Percentiles rank a stretch among this genome's conserved stretches.
Evolutionary conservation across 2,113 vertebrate species (phyloP).

Genomic region (Leptobrachium ailaonicum): DNA sequence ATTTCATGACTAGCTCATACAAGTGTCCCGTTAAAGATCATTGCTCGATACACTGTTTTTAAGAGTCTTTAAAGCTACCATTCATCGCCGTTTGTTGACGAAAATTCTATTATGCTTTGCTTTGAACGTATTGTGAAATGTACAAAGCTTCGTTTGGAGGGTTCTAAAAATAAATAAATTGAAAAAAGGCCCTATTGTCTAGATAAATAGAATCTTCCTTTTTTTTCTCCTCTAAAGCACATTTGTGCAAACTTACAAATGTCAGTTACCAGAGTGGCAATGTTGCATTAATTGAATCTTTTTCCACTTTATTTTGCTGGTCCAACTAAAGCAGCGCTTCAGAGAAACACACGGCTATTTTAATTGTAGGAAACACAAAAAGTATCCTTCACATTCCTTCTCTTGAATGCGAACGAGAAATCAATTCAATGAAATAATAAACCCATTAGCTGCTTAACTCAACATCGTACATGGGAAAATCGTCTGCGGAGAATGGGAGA

Average conservation of each 20-base stretch:
- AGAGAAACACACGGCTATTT: constrained; percentile 83
- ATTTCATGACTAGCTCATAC: not conserved
- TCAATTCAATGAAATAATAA: constrained; percentile 87
- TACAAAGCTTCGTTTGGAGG: constrained; percentile 80
- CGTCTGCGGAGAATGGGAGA: constrained; percentile 70
- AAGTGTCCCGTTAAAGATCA: not conserved
- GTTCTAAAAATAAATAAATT: not conserved
- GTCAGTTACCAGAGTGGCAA: constrained; percentile 86
- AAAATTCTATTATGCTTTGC: constrained; percentile 94
- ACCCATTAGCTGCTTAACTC: constrained; percentile 97
- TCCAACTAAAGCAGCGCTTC: constrained; percentile 84
- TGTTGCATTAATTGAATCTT: constrained; percentile 96
- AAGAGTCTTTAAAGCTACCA: constrained; percentile 74
- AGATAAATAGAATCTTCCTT: constrained; percentile 70
- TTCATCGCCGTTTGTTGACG: constrained; percentile 85
- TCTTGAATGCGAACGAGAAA: constrained; percentile 84
- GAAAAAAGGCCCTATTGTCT: too few relatives aligned
- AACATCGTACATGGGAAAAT: constrained; percentile 81
- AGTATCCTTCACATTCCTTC: constrained; percentile 96
- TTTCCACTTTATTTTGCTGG: constrained; percentile 83
- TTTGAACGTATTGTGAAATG: constrained; percentile 77
- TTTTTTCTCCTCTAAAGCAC: constrained; percentile 62
- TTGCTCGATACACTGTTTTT: constrained; percentile 64
- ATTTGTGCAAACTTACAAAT: constrained; percentile 89
- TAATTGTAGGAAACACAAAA: constrained; percentile 93